These are phyloP conservation scores for Drosophila koepferae DNA, from an alignment of 2,888 invertebrate genomes.

Conservation along the genomic window DNA sequence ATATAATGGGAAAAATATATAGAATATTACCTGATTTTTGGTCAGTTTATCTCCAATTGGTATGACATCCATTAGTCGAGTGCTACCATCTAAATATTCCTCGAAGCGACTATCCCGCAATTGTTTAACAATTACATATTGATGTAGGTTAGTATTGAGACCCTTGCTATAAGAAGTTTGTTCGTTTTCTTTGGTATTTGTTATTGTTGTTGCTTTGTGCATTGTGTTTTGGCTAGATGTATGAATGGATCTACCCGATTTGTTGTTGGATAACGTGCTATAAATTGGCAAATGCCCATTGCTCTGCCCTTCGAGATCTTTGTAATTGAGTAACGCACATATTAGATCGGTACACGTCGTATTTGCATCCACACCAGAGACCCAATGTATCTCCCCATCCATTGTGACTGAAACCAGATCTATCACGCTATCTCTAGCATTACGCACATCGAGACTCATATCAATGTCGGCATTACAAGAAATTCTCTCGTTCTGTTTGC, in stretches of 20 bases:
- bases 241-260: constrained; percentile 31
- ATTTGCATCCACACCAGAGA: constrained; percentile 90
- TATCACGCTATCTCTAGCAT: constrained; percentile 73
- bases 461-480: constrained; percentile 30
- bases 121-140: constrained; percentile 78
- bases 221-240: constrained; percentile 33
- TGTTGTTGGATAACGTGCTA: constrained; percentile 33
- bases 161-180: constrained; percentile 4
- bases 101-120: constrained; percentile 72
- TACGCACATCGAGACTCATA: constrained; percentile 69
- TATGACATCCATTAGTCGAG: constrained; percentile 76
- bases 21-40: constrained; percentile 49
- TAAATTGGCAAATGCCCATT: constrained; percentile 1
- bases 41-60: constrained; percentile 56
- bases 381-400: constrained; percentile 91
- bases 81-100: constrained; percentile 80
- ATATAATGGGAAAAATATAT: neutral
- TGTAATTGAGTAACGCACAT: constrained; percentile 88
- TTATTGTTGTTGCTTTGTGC: constrained; percentile 50
- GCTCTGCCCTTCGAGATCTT: constrained; percentile 66
- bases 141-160: constrained; percentile 37
- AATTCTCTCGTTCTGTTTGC: neutral
- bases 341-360: constrained; percentile 93
- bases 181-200: constrained; percentile 63
- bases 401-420: constrained; percentile 92